phyloP scores from a whole-genome alignment of 2,888 invertebrate genomes.

The Bursaphelenchus okinawaensis region DNA sequence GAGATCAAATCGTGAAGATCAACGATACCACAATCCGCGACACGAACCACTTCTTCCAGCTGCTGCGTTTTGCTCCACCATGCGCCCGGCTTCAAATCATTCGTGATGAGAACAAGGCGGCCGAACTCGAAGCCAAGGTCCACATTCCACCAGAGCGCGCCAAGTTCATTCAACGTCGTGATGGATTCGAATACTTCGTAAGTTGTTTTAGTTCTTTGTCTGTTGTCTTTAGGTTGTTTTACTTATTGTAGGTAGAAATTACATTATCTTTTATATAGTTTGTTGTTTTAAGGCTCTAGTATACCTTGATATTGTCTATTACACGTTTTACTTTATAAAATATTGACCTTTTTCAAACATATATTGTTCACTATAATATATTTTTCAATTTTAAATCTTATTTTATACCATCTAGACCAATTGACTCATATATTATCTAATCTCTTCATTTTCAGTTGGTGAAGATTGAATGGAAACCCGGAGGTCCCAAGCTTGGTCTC shows the following conservation, averaged over 20 bases:
- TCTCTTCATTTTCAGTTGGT: slow-evolving; percentile 27
- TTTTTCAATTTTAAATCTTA: too few species aligned
- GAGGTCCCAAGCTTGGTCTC: slow-evolving; percentile 45
- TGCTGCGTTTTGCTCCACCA: slow-evolving; percentile 41
- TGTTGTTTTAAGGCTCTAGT: too few species aligned
- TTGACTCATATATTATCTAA: too few species aligned
- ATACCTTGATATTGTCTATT: too few species aligned
- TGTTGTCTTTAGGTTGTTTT: too few species aligned
- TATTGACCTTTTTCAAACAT: too few species aligned
- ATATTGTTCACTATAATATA: too few species aligned
- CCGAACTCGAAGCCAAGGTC: slow-evolving; percentile 35
- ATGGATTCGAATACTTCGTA: slow-evolving; percentile 37
- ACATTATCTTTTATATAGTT: too few species aligned
- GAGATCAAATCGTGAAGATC: slow-evolving; percentile 42
- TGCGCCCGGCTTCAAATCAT: slow-evolving; percentile 29
- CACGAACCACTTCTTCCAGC: slow-evolving; percentile 40
- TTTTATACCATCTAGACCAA: too few species aligned
- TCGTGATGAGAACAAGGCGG: slow-evolving; percentile 34
- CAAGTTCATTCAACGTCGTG: slow-evolving; percentile 43
- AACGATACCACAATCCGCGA: slow-evolving; percentile 34
- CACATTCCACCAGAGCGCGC: slow-evolving; percentile 45
- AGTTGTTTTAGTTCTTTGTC: too few species aligned
- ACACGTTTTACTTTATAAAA: too few species aligned
- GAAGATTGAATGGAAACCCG: slow-evolving; percentile 33
- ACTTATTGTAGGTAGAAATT: too few species aligned